Percentiles rank a stretch among this genome's conserved stretches.
phyloP scores from a whole-genome alignment of 1,140 invertebrate species.

The Conopomorpha cramerella region DNA sequence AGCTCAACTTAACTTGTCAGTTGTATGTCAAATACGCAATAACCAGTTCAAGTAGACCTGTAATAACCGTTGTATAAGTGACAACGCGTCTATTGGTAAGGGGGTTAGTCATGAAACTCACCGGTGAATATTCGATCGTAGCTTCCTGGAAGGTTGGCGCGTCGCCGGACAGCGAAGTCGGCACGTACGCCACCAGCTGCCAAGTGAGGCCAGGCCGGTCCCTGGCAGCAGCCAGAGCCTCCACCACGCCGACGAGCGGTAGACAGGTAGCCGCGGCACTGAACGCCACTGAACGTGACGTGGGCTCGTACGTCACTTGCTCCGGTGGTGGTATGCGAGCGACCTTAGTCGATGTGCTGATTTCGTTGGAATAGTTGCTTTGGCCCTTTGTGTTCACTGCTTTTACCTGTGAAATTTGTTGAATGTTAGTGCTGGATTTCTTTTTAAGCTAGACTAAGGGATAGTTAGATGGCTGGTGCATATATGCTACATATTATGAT shows the following conservation, averaged over 20 bases:
- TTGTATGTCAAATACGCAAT: no score
- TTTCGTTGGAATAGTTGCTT: constrained; percentile 83
- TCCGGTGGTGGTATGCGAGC: constrained; percentile 82
- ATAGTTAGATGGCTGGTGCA: no score
- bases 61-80: no score
- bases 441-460: no score
- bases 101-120: background rate
- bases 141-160: constrained; percentile 70
- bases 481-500: no score
- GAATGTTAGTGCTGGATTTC: no score
- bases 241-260: constrained; percentile 72
- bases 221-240: constrained; percentile 66
- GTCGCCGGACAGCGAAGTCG: constrained; percentile 69
- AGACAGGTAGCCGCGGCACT: constrained; percentile 77
- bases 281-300: constrained; percentile 73
- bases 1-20: no score
- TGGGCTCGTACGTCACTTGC: constrained; percentile 80
- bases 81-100: no score
- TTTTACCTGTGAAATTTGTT: constrained; percentile 74
- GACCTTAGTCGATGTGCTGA: constrained; percentile 77
- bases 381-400: constrained; percentile 83
- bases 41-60: no score
- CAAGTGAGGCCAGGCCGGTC: constrained; percentile 61
- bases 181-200: constrained; percentile 72
- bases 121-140: constrained; percentile 62